These are phyloP conservation scores for Schizothorax lantsangensis DNA, from an alignment of 2,797 vertebrate species.

Conservation along the genomic window DNA sequence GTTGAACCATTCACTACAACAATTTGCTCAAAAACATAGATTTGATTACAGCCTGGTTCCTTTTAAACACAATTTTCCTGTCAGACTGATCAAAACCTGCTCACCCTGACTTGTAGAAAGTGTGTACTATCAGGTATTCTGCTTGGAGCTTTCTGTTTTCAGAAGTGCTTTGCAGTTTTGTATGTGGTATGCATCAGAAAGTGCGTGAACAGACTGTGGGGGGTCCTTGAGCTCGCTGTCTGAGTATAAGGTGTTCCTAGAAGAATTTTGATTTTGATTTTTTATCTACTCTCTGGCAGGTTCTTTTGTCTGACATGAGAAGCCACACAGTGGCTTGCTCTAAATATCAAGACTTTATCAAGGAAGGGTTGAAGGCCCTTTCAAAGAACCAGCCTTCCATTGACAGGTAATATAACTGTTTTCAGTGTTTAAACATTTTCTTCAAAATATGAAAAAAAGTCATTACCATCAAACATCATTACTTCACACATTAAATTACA, in stretches of 20 bases:
- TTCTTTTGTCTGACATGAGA: slow-evolving; percentile 91
- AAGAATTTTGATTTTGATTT: background rate
- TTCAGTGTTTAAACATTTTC: background rate
- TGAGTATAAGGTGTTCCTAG: too few species aligned
- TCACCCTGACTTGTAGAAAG: background rate
- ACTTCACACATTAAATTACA: background rate
- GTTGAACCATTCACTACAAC: background rate
- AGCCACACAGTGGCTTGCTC: slow-evolving; percentile 87
- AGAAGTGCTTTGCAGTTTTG: background rate
- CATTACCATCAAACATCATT: background rate
- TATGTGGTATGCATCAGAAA: background rate
- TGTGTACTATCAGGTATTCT: background rate
- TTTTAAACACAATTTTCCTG: background rate
- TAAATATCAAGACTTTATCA: slow-evolving; percentile 94
- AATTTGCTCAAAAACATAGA: background rate
- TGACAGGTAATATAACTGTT: slow-evolving; percentile 77
- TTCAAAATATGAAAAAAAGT: background rate
- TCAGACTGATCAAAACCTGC: background rate
- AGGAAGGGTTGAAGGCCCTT: slow-evolving; percentile 92
- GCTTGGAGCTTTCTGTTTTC: background rate
- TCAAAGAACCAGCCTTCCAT: slow-evolving; percentile 87
- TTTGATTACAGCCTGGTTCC: background rate
- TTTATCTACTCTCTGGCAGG: slow-evolving; percentile 71
- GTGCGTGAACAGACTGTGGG: background rate
- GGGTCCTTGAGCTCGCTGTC: background rate